Evolutionary conservation across 2,113 vertebrate genomes (phyloP).

Genomic region (Solea solea): DNA sequence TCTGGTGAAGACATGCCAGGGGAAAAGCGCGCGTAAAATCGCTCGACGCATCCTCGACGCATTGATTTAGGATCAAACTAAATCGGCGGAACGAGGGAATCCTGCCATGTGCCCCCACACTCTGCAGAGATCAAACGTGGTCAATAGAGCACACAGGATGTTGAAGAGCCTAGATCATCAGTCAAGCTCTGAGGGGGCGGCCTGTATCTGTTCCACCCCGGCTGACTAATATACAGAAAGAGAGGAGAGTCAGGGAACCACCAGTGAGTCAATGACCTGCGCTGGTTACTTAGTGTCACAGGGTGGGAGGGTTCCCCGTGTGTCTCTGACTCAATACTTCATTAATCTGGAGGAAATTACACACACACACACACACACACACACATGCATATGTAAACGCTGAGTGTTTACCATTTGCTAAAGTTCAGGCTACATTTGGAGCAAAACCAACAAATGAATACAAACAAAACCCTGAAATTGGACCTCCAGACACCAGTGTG

Average conservation of each 20-base stretch:
- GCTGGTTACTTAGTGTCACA: slow-evolving; percentile 21
- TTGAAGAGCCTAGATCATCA: slow-evolving; percentile 28
- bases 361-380: neutral
- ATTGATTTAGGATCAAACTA: neutral
- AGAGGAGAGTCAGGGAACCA: slow-evolving; percentile 37
- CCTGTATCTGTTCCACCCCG: slow-evolving; percentile 11
- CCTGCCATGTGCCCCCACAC: neutral
- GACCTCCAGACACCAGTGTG: too few relatives aligned
- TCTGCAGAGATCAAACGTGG: neutral
- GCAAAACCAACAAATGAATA: too few relatives aligned
- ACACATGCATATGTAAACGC: neutral
- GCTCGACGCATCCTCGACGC: neutral
- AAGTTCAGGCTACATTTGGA: too few relatives aligned
- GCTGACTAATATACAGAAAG: slow-evolving; percentile 40
- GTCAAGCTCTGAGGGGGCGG: slow-evolving; percentile 24
- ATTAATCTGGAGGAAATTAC: slow-evolving; percentile 23
- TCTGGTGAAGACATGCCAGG: too few relatives aligned
- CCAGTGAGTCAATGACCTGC: slow-evolving; percentile 29
- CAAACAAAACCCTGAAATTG: too few relatives aligned
- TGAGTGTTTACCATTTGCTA: too few relatives aligned
- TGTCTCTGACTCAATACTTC: slow-evolving; percentile 42
- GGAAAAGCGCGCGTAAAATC: slow-evolving; percentile 2
- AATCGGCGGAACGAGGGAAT: slow-evolving; percentile 10
- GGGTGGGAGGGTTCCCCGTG: slow-evolving; percentile 36
- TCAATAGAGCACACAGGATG: slow-evolving; percentile 38